Base-by-base conservation (phyloP, 2,888 invertebrate species). In the Isoperla grammatica region DNA sequence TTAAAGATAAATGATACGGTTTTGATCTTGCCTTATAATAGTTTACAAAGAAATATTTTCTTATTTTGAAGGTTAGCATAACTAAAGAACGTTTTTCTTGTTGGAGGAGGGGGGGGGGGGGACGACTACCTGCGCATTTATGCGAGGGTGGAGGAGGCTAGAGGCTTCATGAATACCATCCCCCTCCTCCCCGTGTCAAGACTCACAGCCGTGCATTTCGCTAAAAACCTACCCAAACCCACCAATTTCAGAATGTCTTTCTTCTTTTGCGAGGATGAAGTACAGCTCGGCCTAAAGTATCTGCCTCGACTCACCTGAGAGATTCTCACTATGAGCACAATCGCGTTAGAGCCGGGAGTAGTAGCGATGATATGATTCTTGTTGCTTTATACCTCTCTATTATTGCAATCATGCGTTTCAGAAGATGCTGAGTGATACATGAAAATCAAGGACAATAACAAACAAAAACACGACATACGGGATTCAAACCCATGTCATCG, bases 41-140 rank as follows among this genome's bases (percentile, higher is more conserved):
- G 49, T 23, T 49, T 23, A n/a, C 11, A 29, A 29, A 29, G 15
- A 50, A 50, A 35, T 29, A 35, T n/a, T 19, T 35, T 37, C 35
- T 50, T 9, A 20, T 53, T 13, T 53, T 37, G 39, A 53, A 5
- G 39, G 15, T 53, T 39, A 6, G 35, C 49, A 11, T 15, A 35
- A 29, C 22, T 49, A 53, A 53, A 53, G 37, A 53, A 19, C 3
- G 20, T 39, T 53, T 15, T 53, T 37, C 37, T 53, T 50, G 15
- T 50, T 15, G 49, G 11, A 22, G 37, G n/a, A n/a, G n/a, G n/a
- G n/a, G n/a, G n/a, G n/a, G n/a, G n/a, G n/a, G n/a, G n/a, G n/a
- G n/a, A n/a, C n/a, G n/a, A 35, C 49, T 53, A 35, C 49, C 49
- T 49, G 49, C 15, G 37, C 12, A 37, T 53, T 53, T 53, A 20